A percentile compares a stretch with the other conserved stretches of the same genome.
Evolutionary conservation across 2,888 invertebrate genomes (phyloP).

Genomic region (Tuta absoluta): DNA sequence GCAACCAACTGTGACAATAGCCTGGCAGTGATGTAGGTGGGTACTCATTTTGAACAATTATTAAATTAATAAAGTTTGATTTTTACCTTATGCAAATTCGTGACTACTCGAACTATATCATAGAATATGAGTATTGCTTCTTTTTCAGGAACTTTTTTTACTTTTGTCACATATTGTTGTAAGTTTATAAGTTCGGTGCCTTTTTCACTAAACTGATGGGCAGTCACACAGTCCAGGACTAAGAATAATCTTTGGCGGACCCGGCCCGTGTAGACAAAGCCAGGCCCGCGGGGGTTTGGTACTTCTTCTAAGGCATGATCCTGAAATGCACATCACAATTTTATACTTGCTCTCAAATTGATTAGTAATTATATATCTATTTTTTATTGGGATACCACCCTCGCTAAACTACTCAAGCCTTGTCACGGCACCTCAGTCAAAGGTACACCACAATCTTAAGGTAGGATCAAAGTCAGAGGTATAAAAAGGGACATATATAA

Average conservation of each 20-base stretch:
- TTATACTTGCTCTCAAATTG: neutral
- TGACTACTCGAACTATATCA: constrained; percentile 87
- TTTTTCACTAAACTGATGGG: constrained; percentile 83
- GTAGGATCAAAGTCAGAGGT: too few species aligned
- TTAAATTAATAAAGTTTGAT: neutral
- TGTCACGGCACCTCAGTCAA: too few species aligned
- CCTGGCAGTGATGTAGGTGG: too few species aligned
- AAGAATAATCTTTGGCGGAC: constrained; percentile 84
- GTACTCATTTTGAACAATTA: neutral
- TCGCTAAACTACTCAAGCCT: too few species aligned
- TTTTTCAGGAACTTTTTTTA: constrained; percentile 87
- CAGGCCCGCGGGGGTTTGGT: constrained; percentile 69
- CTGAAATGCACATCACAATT: constrained; percentile 62
- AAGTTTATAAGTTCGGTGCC: constrained; percentile 83
- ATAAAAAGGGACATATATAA: too few species aligned
- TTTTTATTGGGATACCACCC: too few species aligned
- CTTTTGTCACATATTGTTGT: constrained; percentile 88
- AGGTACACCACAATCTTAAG: too few species aligned
- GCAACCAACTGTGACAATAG: too few species aligned
- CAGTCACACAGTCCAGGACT: constrained; percentile 86
- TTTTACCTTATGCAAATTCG: constrained; percentile 86
- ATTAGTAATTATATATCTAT: too few species aligned
- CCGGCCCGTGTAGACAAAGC: constrained; percentile 80
- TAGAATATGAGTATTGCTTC: constrained; percentile 88
- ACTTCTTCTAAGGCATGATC: constrained; percentile 86